Conservation (phyloP, 2,888 invertebrate species). For the Nudaria mundana region DNA sequence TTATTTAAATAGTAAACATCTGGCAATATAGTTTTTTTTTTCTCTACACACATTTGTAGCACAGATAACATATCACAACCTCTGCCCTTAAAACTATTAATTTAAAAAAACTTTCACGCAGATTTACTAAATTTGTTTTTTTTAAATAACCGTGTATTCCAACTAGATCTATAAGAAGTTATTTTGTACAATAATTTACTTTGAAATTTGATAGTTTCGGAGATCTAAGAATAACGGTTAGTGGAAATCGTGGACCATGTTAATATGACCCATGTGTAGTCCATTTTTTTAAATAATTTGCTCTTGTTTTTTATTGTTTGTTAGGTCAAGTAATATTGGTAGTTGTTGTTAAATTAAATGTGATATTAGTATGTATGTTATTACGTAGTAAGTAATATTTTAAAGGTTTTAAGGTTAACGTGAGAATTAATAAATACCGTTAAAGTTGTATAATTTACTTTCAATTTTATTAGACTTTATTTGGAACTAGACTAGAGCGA, state of each 20-base stretch:
- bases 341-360: slow-evolving; percentile 13
- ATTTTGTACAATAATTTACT: neutral
- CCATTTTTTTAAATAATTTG: neutral
- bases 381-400: slow-evolving; percentile 22
- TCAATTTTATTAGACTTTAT: slow-evolving; percentile 3
- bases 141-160: slow-evolving; percentile 1
- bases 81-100: slow-evolving; percentile 41
- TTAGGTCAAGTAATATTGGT: slow-evolving; percentile 13
- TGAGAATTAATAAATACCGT: slow-evolving; percentile 16
- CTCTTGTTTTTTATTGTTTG: neutral
- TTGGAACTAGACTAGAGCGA: too few relatives aligned
- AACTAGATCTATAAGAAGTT: neutral
- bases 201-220: neutral
- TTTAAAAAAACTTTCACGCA: slow-evolving; percentile 43
- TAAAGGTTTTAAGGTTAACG: slow-evolving; percentile 14
- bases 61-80: slow-evolving; percentile 33
- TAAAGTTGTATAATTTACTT: slow-evolving; percentile 3
- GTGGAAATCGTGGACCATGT: neutral
- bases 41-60: too few relatives aligned
- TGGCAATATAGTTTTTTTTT: slow-evolving; percentile 19
- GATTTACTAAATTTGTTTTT: slow-evolving; percentile 37
- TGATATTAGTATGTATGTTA: slow-evolving; percentile 31
- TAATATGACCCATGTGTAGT: neutral
- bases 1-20: slow-evolving; percentile 5
- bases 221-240: neutral